phyloP scores from a whole-genome alignment of 2,797 vertebrate genomes.

The Acanthiza pusilla region DNA sequence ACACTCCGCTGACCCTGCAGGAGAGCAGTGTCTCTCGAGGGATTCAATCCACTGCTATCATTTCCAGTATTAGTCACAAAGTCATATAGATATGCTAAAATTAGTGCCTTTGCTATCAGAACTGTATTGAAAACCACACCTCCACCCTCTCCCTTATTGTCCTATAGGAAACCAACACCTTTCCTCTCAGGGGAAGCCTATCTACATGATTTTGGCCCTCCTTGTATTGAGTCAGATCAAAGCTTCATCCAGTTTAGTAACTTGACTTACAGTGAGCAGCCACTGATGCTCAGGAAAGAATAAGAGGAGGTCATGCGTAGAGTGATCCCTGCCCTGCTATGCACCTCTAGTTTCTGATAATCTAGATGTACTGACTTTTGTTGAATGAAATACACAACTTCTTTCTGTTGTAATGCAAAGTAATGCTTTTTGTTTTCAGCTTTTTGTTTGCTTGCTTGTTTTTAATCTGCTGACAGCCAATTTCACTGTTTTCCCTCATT shows the following conservation, averaged over 20 bases:
- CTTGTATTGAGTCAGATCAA: neutral
- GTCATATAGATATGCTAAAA: neutral
- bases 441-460: neutral
- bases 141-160: neutral
- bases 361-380: neutral
- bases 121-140: neutral
- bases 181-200: neutral
- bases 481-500: neutral
- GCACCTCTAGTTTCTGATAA: neutral
- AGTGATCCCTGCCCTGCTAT: neutral
- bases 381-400: neutral
- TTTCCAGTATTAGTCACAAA: neutral
- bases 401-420: neutral
- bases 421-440: neutral
- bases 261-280: neutral
- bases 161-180: constrained; percentile 37
- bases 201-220: neutral
- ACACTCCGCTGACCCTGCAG: neutral
- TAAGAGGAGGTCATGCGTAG: neutral
- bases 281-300: neutral
- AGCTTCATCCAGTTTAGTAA: neutral
- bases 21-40: neutral
- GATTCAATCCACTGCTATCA: neutral
- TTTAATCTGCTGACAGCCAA: neutral
- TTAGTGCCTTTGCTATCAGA: neutral